Percentiles rank a stretch among this genome's conserved stretches.
These are phyloP conservation scores for Brachyrhaphis roseni DNA, from an alignment of 2,797 vertebrate genomes.

Conservation along the genomic window DNA sequence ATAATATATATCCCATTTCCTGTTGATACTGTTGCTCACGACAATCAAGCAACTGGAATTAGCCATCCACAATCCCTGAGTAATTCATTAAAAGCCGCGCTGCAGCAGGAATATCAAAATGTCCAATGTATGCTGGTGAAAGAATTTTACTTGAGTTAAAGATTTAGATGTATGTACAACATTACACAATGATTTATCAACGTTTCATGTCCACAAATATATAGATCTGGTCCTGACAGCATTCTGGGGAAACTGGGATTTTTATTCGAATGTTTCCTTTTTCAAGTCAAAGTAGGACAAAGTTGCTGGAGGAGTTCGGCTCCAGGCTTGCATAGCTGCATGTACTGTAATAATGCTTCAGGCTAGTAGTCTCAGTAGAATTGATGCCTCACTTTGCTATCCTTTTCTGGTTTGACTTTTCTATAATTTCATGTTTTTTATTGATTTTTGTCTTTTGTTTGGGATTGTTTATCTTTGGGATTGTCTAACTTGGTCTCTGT, in stretches of 20 bases:
- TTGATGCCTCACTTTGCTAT: conserved; percentile 37
- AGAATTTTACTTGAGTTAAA: not conserved
- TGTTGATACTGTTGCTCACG: conserved; percentile 11
- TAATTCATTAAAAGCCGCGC: conserved; percentile 3
- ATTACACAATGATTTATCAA: not conserved
- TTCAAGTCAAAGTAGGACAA: conserved; percentile 15
- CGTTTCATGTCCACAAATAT: not conserved
- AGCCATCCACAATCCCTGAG: not conserved
- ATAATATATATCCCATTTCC: not conserved
- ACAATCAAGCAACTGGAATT: conserved; percentile 26
- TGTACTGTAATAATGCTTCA: conserved; percentile 56
- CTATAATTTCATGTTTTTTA: conserved; percentile 42
- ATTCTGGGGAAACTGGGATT: conserved; percentile 3
- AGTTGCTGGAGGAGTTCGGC: conserved; percentile 5
- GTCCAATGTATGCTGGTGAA: not conserved
- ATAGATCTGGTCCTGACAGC: not conserved
- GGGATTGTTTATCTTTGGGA: conserved; percentile 15
- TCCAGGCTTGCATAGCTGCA: conserved; percentile 44
- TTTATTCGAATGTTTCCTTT: not conserved
- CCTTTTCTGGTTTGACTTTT: conserved; percentile 41
- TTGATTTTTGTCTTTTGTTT: conserved; percentile 33
- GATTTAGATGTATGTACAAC: not conserved
- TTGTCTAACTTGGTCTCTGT: conserved; percentile 42
- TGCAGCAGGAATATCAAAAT: not conserved
- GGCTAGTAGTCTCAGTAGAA: conserved; percentile 51